A percentile compares a stretch with the other conserved stretches of the same genome.
Conservation (phyloP, 2,888 invertebrate genomes). For the Crocallis elinguaria region DNA sequence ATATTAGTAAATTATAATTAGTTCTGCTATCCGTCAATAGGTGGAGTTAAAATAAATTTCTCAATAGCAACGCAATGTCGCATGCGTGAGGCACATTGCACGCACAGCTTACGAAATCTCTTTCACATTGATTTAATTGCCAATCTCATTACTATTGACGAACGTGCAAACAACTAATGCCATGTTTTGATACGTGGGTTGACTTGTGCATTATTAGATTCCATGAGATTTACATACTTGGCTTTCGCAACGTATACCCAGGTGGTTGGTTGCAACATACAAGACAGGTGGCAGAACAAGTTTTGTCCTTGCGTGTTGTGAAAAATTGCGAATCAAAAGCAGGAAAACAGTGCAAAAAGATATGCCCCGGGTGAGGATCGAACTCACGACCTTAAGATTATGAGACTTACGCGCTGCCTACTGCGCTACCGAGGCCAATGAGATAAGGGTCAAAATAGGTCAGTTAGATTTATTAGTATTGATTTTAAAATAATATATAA, state of each 20-base stretch:
- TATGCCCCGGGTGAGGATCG: slow-evolving; percentile 96
- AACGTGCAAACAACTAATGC: slow-evolving; percentile 55
- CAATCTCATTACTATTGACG: slow-evolving; percentile 55
- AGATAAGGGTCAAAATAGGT: slow-evolving; percentile 27
- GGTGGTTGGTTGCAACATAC: slow-evolving; percentile 27
- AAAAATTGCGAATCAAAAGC: slow-evolving; percentile 26
- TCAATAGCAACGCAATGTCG: slow-evolving; percentile 41
- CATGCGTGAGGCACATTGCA: slow-evolving; percentile 31
- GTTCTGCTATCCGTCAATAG: slow-evolving; percentile 51
- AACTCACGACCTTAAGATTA: slow-evolving; percentile 98
- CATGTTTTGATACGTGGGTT: slow-evolving; percentile 56
- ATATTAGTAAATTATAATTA: slow-evolving; percentile 18
- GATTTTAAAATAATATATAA: no score
- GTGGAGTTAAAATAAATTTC: slow-evolving; percentile 52
- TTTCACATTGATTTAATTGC: slow-evolving; percentile 44
- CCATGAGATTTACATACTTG: slow-evolving; percentile 59
- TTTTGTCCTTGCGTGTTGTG: slow-evolving; percentile 27
- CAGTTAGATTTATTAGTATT: background rate
- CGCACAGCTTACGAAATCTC: slow-evolving; percentile 45
- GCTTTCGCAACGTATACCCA: slow-evolving; percentile 48
- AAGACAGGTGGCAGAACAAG: slow-evolving; percentile 44
- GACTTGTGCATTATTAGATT: slow-evolving; percentile 61
- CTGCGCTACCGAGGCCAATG: slow-evolving; percentile 91
- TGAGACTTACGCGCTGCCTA: slow-evolving; percentile 96
- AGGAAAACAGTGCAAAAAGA: slow-evolving; percentile 40